These are phyloP conservation scores for Merodon equestris DNA, from an alignment of 2,888 invertebrate genomes.

Conservation along the genomic window DNA sequence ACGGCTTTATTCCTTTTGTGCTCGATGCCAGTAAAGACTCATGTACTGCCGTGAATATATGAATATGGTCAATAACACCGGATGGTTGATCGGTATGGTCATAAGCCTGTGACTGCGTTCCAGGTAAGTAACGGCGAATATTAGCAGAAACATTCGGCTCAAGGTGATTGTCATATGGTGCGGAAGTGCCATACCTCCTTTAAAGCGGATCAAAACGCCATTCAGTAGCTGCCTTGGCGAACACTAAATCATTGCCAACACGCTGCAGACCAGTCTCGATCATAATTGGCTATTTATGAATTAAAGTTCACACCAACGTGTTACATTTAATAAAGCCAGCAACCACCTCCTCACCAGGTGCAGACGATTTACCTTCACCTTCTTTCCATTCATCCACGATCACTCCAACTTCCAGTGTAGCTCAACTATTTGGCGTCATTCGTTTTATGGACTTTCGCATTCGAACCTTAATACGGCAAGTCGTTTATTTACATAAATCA, in stretches of 20 bases:
- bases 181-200: neutral
- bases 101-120: conserved; percentile 14
- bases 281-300: conserved; percentile 24
- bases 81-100: conserved; percentile 2
- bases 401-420: neutral
- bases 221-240: conserved; percentile 2
- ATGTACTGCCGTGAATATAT: neutral
- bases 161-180: too few relatives aligned
- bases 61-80: conserved; percentile 23
- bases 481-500: conserved; percentile 63
- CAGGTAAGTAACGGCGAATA: conserved; percentile 3
- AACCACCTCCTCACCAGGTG: conserved; percentile 42
- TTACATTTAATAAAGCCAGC: conserved; percentile 15
- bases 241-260: conserved; percentile 10
- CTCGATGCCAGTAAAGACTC: neutral
- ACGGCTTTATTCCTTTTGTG: conserved; percentile 38
- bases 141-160: too few relatives aligned
- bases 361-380: conserved; percentile 58
- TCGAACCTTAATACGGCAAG: conserved; percentile 34
- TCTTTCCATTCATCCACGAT: conserved; percentile 31
- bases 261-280: neutral
- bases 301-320: conserved; percentile 40
- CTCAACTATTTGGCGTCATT: conserved; percentile 35
- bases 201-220: neutral
- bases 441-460: conserved; percentile 59